Conservation (phyloP, 2,888 invertebrate species). For the Tetrapedia diversipes region DNA sequence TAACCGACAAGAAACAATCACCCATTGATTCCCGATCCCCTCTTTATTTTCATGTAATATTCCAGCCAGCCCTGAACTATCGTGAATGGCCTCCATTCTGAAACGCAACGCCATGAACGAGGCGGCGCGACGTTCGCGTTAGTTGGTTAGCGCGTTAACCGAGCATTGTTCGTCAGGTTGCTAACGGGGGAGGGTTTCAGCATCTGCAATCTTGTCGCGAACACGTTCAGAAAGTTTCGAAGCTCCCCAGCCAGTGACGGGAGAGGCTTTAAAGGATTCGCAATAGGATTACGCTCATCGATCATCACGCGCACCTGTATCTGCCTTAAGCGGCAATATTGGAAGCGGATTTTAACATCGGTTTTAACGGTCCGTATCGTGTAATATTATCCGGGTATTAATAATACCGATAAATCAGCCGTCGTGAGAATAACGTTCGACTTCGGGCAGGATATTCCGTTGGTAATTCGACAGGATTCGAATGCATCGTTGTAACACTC, state of each 20-base stretch:
- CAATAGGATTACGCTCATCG: constrained; percentile 70
- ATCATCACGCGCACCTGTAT: constrained; percentile 69
- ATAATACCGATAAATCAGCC: constrained; percentile 76
- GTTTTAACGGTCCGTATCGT: constrained; percentile 70
- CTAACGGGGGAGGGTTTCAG: constrained; percentile 50
- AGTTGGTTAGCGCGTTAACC: constrained; percentile 44
- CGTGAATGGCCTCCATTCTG: not conserved
- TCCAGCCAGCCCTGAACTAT: not conserved
- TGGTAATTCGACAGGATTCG: constrained; percentile 69
- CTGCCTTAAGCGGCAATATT: constrained; percentile 71
- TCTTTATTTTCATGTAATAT: not conserved
- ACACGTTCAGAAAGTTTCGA: constrained; percentile 55
- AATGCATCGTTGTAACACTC: constrained; percentile 67
- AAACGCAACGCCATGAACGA: not conserved
- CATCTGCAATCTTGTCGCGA: constrained; percentile 58
- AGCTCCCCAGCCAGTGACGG: constrained; percentile 47
- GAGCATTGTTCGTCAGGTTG: constrained; percentile 37
- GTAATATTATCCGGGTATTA: constrained; percentile 75
- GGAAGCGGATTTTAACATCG: constrained; percentile 71
- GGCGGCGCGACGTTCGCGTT: not conserved
- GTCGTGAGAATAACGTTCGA: constrained; percentile 70
- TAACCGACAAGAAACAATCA: not conserved
- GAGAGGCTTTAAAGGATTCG: constrained; percentile 68
- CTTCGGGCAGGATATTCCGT: constrained; percentile 67
- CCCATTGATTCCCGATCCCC: not conserved